phyloP scores from a whole-genome alignment of 2,888 invertebrate species.

The Drosophila falleni region DNA sequence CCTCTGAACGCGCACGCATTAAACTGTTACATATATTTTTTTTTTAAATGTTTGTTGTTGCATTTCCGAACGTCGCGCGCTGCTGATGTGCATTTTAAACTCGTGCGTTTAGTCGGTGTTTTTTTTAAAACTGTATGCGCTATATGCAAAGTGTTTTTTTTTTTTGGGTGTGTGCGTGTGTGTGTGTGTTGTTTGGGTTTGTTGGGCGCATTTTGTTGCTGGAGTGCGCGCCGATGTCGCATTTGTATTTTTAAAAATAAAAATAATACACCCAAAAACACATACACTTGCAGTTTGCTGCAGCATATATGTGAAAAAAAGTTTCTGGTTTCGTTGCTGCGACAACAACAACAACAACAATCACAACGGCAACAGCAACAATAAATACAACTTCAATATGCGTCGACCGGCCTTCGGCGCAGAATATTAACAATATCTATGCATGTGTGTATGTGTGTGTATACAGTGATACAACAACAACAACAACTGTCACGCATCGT shows the following conservation, averaged over 20 bases:
- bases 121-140: constrained; percentile 8
- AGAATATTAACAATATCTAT: constrained; percentile 64
- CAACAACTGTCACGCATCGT: constrained; percentile 38
- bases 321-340: constrained; percentile 66
- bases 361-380: constrained; percentile 34
- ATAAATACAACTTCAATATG: constrained; percentile 67
- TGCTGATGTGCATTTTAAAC: constrained; percentile 40
- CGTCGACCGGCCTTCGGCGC: constrained; percentile 66
- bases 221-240: constrained; percentile 13
- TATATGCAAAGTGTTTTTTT: constrained; percentile 21
- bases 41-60: constrained; percentile 46
- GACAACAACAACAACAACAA: constrained; percentile 43
- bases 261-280: constrained; percentile 32
- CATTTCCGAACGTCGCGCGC: constrained; percentile 48
- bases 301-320: constrained; percentile 39
- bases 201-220: constrained; percentile 18
- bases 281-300: constrained; percentile 33
- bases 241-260: constrained; percentile 51
- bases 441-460: constrained; percentile 21
- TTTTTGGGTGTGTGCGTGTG: constrained; percentile 5
- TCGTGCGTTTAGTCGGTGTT: constrained; percentile 27
- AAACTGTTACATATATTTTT: constrained; percentile 25
- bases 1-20: constrained; percentile 43
- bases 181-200: constrained; percentile 26
- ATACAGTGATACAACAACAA: constrained; percentile 20